A percentile compares a stretch with the other conserved stretches of the same genome.
phyloP scores from a whole-genome alignment of 2,113 vertebrate species.

The Lucifuga dentata region DNA sequence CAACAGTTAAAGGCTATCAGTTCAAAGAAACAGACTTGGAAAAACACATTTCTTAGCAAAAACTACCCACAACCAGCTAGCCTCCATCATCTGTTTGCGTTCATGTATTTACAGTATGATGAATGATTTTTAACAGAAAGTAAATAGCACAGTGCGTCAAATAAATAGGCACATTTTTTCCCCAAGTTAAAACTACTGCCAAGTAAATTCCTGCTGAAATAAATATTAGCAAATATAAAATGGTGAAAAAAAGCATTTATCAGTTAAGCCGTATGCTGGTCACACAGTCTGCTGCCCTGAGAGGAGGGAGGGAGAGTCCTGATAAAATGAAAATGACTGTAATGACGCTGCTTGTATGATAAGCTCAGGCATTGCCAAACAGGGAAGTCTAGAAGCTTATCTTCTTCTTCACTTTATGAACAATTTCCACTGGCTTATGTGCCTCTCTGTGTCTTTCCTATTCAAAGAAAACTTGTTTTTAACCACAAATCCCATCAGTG shows the following conservation, averaged over 20 bases:
- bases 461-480: not conserved
- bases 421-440: not conserved
- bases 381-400: constrained; percentile 30
- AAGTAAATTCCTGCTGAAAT: not conserved
- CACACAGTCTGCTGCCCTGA: not conserved
- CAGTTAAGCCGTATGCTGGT: not conserved
- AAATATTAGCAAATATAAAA: constrained; percentile 10
- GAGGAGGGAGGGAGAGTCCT: constrained; percentile 13
- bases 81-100: constrained; percentile 9
- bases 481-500: constrained; percentile 8
- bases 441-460: constrained; percentile 5
- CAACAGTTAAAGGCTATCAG: constrained; percentile 31
- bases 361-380: constrained; percentile 18
- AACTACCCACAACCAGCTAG: constrained; percentile 11
- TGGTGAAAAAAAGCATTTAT: not conserved
- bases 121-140: not conserved
- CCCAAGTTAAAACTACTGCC: not conserved
- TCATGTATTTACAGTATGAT: constrained; percentile 20
- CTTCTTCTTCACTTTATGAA: constrained; percentile 22
- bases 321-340: constrained; percentile 17
- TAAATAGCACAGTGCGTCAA: not conserved
- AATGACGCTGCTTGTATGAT: constrained; percentile 14
- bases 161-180: not conserved
- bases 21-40: constrained; percentile 19
- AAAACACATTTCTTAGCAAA: constrained; percentile 26